Conservation (phyloP, 2,888 invertebrate species). For the Eubasilissa splendida region DNA sequence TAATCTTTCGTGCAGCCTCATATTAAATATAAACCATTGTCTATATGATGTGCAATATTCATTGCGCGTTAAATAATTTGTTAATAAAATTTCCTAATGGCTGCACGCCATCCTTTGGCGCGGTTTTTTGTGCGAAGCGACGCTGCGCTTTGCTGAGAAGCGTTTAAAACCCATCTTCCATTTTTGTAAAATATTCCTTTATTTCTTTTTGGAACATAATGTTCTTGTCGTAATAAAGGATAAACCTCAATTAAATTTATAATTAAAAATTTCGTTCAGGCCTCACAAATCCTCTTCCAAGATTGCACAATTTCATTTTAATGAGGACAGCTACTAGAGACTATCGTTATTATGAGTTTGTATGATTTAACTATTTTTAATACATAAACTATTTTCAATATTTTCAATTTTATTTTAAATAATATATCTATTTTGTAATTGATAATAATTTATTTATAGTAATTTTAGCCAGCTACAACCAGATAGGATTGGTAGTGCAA, state of each 20-base stretch:
- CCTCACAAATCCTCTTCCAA: not conserved
- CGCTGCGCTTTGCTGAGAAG: constrained; percentile 2
- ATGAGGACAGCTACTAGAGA: not conserved
- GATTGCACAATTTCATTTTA: not conserved
- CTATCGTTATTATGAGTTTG: not conserved
- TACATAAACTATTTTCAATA: no score
- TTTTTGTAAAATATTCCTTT: no score
- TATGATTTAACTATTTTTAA: no score
- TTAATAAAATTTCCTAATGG: constrained; percentile 32
- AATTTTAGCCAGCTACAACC: no score
- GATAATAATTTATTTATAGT: no score
- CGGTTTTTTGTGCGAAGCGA: constrained; percentile 10
- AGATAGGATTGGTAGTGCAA: no score
- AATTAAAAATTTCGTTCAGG: constrained; percentile 8
- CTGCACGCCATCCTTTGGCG: not conserved
- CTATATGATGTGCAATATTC: constrained; percentile 8
- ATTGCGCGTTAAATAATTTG: constrained; percentile 23
- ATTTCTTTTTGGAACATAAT: no score
- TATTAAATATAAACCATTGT: constrained; percentile 6
- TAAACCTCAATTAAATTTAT: no score
- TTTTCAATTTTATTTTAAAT: no score
- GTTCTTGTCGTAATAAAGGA: no score
- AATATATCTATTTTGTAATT: no score
- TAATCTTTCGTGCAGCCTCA: constrained; percentile 17
- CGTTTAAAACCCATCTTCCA: not conserved